Evolutionary conservation across 2,888 invertebrate species (phyloP), one percentile per base, ranked within the genome.

Genomic region (Achlya flavicornis): DNA sequence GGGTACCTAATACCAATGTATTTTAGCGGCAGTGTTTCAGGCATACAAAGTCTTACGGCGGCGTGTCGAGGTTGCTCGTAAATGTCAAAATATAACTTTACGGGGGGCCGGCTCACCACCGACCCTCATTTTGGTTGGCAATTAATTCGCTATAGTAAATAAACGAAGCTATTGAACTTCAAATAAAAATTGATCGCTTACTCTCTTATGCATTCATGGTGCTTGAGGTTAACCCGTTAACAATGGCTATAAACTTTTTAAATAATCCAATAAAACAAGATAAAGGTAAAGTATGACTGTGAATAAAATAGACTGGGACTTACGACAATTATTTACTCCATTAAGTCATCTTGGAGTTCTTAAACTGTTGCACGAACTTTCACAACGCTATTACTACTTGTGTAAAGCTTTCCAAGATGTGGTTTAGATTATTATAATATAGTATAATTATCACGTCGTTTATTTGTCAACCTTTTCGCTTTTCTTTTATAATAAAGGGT

Each of bases 81-180:
- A 78, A 82, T 72, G 80, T 84, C 83, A 77, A 81, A 84, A 79
- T 74, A 77, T 77, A 79, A 79, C 75, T 83, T 81, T 76, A 79
- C 79, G 77, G 78, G 76, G 71, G 69, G 74, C 73, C 71, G 73
- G 70, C 76, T 77, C 72, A 75, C 79, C 76, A 74, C 72, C 66
- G 72, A 78, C 80, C 80, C 77, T 78, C 78, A 83, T 83, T 83
- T 80, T 69, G 76, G 75, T 69, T 71, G 74, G 79, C 76, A 75
- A 81, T 79, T 83, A 82, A 84, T 84, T 78, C 74, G 76, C 75
- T 78, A 81, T 79, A 80, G 77, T 81, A 80, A 80, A 83, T 78
- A 79, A 82, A 69, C 71, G 71, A 78, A 76, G 72, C 75, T 76
- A 77, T 76, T 76, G 76, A 75, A 77, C 71, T 61, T 61, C 63